phyloP scores from a whole-genome alignment of 2,888 invertebrate species.

The Nomada fucata region DNA sequence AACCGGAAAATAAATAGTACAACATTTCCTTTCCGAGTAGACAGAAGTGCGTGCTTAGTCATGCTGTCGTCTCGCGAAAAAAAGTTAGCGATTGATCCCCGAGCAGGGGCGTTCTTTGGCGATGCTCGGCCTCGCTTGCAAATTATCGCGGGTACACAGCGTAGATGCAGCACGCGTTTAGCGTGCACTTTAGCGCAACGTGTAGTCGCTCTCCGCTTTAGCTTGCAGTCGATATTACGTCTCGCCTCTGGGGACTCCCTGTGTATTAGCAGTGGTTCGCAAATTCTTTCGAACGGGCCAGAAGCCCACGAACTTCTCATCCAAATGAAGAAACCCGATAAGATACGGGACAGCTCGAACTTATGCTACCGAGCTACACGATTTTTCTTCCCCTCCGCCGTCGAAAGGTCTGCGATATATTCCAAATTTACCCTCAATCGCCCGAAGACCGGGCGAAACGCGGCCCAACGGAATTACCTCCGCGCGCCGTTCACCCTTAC shows the following conservation, averaged over 20 bases:
- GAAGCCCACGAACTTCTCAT: background rate
- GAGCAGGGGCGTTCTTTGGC: conserved; percentile 10
- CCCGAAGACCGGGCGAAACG: too few species aligned
- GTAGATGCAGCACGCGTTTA: conserved; percentile 49
- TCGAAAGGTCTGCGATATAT: too few species aligned
- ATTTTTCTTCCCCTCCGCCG: background rate
- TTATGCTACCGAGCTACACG: too few species aligned
- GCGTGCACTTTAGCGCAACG: conserved; percentile 52
- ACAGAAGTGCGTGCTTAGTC: conserved; percentile 26
- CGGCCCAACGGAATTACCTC: too few species aligned
- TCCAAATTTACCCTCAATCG: too few species aligned
- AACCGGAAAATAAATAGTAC: conserved; percentile 25
- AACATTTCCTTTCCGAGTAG: conserved; percentile 26
- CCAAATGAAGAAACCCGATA: too few species aligned
- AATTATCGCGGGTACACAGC: conserved; percentile 58
- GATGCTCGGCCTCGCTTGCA: conserved; percentile 54
- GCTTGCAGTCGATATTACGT: conserved; percentile 64
- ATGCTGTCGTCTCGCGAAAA: conserved; percentile 33
- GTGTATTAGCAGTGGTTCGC: conserved; percentile 66
- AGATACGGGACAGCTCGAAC: too few species aligned
- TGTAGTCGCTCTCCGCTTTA: conserved; percentile 41
- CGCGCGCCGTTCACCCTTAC: too few species aligned
- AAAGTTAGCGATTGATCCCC: conserved; percentile 18
- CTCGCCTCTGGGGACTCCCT: conserved; percentile 64
- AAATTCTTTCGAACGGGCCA: conserved; percentile 25